Base-by-base conservation (phyloP, 2,113 vertebrate species). In the Dasyurus viverrinus region DNA sequence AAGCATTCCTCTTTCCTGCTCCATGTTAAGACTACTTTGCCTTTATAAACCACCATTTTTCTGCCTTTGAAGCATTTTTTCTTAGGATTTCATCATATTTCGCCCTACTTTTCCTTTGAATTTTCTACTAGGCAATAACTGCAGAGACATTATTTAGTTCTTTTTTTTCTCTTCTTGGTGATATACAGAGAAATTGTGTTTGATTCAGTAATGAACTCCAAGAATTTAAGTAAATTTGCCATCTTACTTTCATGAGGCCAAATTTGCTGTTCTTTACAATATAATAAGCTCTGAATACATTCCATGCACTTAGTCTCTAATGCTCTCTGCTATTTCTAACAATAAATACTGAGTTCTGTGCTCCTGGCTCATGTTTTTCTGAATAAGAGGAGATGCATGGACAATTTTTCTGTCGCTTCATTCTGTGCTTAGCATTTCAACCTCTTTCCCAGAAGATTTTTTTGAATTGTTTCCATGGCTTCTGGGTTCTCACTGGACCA, bases 201-300 rank as follows among this genome's bases (percentile, higher is more conserved):
- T 52, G 53, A 94, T 93, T 95, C 95, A 93, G 93, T 95, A 96
- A 96, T 53, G 53, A 84, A 95, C 95, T 97, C 92, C 60, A 97
- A 97, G 96, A 97, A 96, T 97, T 96, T 97, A 97, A 98, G 96
- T 94, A 94, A 94, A 96, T 96, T 97, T 97, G 92, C 68, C 68
- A 97, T 97, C 97, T 97, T 94, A 93, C 95, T 97, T 91, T 95
- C 96, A 94, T 60, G 96, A 96, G 96, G 94, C 95, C 96, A 96
- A 94, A 95, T 97, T 92, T 97, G 91, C 93, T 47, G 8, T 93
- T 96, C 89, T 96, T 97, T 96, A 94, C 96, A 96, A 97, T 96
- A 95, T 97, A 95, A 95, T 90, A 93, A 6, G 23, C 92, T 94
- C 54, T 90, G 97, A 94, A 91, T 95, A 48, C 89, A 95, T 97